Evolutionary conservation across 2,888 invertebrate species (phyloP).

Genomic region (Papilio gigon): DNA sequence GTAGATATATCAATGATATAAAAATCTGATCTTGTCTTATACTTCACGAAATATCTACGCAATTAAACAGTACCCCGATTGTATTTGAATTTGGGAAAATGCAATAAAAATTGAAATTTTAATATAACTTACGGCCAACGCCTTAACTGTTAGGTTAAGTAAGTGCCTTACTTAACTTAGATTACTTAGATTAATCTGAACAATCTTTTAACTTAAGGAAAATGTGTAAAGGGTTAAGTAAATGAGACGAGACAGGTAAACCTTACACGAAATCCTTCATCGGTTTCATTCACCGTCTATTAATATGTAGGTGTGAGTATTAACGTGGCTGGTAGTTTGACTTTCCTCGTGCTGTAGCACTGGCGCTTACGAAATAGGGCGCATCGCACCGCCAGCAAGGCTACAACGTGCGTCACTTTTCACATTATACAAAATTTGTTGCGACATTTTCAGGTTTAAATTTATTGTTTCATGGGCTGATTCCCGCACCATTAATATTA

Average conservation of each 20-base stretch:
- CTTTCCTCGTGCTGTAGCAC: slow-evolving; percentile 43
- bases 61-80: too few relatives aligned
- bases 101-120: too few relatives aligned
- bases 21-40: too few relatives aligned
- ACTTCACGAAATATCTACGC: too few relatives aligned
- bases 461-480: slow-evolving; percentile 58
- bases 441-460: slow-evolving; percentile 64
- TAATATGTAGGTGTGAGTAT: slow-evolving; percentile 31
- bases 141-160: too few relatives aligned
- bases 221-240: slow-evolving; percentile 5
- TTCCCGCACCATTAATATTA: slow-evolving; percentile 61
- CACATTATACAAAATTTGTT: slow-evolving; percentile 72
- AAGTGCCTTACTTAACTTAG: too few relatives aligned
- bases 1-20: too few relatives aligned
- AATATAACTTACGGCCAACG: too few relatives aligned
- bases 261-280: slow-evolving; percentile 42
- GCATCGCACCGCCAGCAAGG: slow-evolving; percentile 72
- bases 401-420: slow-evolving; percentile 71
- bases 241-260: slow-evolving; percentile 35
- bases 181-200: too few relatives aligned
- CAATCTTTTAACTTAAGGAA: slow-evolving; percentile 1
- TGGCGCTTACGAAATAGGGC: slow-evolving; percentile 66
- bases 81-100: too few relatives aligned
- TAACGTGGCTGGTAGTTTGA: slow-evolving; percentile 41
- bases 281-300: slow-evolving; percentile 40